Evolutionary conservation across 2,888 invertebrate species (phyloP).

Genomic region (Oxytorus armatus): DNA sequence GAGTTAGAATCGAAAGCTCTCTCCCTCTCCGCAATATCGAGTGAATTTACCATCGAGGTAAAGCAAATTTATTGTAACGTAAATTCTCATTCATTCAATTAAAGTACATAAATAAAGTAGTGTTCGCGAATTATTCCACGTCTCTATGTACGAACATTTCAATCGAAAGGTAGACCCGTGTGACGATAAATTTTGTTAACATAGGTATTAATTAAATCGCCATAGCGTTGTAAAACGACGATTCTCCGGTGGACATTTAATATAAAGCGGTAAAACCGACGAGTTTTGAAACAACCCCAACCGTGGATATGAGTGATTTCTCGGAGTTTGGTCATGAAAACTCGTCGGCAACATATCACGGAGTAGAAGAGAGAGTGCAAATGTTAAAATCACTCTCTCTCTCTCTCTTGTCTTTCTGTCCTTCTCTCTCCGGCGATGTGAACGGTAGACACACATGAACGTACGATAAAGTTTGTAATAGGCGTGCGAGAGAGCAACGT

Average conservation of each 20-base stretch:
- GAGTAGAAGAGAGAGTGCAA: conserved; percentile 27
- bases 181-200: not conserved
- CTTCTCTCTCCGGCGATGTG: not conserved
- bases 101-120: no score
- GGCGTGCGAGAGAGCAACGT: conserved; percentile 25
- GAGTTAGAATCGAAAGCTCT: conserved; percentile 9
- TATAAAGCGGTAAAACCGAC: conserved; percentile 5
- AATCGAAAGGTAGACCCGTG: not conserved
- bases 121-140: no score
- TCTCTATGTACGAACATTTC: no score
- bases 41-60: no score
- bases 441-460: conserved; percentile 8
- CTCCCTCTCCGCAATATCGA: not conserved
- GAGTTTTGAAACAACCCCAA: conserved; percentile 6
- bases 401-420: not conserved
- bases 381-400: conserved; percentile 39
- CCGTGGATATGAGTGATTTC: conserved; percentile 39
- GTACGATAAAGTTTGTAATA: conserved; percentile 67
- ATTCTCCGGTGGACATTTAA: conserved; percentile 20
- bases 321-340: conserved; percentile 19
- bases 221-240: no score
- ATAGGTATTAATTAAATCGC: conserved; percentile 20
- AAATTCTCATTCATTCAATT: not conserved
- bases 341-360: conserved; percentile 14
- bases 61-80: not conserved